Evolutionary conservation across 92 coral and sea anemone species (phyloP).

Genomic region (Palythoa grandis): DNA sequence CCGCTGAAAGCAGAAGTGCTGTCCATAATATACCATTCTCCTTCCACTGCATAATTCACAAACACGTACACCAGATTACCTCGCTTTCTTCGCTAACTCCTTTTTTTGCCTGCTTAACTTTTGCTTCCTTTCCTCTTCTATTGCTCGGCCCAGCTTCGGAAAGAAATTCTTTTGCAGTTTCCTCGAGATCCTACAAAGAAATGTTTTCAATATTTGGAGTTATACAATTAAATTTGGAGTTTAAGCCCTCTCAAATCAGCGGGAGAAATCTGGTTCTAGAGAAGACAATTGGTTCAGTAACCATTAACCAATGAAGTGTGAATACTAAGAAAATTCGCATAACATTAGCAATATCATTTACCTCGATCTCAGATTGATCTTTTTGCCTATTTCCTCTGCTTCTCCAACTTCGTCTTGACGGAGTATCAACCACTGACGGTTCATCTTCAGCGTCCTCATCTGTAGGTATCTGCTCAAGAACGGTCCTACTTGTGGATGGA

Average conservation of each 20-base stretch:
- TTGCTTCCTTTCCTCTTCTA: not conserved
- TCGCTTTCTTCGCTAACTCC: conserved; percentile 16
- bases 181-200: not conserved
- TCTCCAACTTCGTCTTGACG: conserved; percentile 38
- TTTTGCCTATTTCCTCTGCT: conserved; percentile 29
- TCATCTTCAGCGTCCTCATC: conserved; percentile 34
- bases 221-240: no score
- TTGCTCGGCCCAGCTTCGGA: conserved; percentile 9
- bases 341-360: not conserved
- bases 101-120: not conserved
- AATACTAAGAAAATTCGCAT: no score
- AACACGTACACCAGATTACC: not conserved
- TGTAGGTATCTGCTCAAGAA: conserved; percentile 11
- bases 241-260: no score
- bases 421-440: not conserved
- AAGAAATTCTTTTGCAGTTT: not conserved
- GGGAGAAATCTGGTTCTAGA: not conserved
- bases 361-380: not conserved
- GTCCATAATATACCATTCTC: not conserved
- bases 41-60: not conserved
- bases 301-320: not conserved
- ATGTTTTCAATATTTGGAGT: no score
- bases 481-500: conserved; percentile 27
- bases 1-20: not conserved
- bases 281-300: not conserved